Evolutionary conservation across 2,113 vertebrate species (phyloP).

Genomic region (Setophaga petechia): DNA sequence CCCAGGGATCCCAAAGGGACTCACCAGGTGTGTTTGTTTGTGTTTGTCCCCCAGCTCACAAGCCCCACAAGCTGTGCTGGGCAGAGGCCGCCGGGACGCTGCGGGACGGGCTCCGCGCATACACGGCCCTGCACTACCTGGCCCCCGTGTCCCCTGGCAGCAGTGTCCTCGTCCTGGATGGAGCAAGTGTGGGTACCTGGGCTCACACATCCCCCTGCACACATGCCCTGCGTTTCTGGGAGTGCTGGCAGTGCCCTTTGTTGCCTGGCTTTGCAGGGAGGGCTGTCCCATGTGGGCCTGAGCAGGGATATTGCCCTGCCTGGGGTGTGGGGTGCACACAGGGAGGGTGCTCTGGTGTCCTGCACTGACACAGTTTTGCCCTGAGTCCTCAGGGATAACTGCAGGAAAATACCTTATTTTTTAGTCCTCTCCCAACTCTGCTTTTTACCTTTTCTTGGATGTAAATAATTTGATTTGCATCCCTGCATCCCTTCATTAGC

Average conservation of each 20-base stretch:
- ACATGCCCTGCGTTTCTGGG: background rate
- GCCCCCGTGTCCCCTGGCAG: conserved; percentile 82
- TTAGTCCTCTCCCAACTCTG: background rate
- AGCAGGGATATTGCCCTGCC: background rate
- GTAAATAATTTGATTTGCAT: background rate
- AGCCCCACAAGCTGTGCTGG: conserved; percentile 88
- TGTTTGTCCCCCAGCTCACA: conserved; percentile 75
- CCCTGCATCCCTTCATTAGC: background rate
- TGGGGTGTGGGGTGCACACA: background rate
- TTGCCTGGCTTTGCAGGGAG: background rate
- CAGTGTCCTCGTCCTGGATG: conserved; percentile 89
- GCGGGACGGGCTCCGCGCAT: conserved; percentile 86
- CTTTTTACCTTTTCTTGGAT: background rate
- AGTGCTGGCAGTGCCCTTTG: background rate
- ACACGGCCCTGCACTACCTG: conserved; percentile 91
- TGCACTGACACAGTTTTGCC: background rate
- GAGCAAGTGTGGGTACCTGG: conserved; percentile 86
- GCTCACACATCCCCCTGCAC: background rate
- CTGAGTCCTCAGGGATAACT: background rate
- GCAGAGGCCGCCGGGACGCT: conserved; percentile 81
- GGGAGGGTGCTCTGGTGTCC: background rate
- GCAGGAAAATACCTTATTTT: background rate
- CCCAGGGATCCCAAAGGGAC: no score
- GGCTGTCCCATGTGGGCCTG: background rate
- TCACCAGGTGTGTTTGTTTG: no score